A percentile compares a stretch with the other conserved stretches of the same genome.
Evolutionary conservation across 2,888 invertebrate genomes (phyloP).

Genomic region (Latheticus oryzae): DNA sequence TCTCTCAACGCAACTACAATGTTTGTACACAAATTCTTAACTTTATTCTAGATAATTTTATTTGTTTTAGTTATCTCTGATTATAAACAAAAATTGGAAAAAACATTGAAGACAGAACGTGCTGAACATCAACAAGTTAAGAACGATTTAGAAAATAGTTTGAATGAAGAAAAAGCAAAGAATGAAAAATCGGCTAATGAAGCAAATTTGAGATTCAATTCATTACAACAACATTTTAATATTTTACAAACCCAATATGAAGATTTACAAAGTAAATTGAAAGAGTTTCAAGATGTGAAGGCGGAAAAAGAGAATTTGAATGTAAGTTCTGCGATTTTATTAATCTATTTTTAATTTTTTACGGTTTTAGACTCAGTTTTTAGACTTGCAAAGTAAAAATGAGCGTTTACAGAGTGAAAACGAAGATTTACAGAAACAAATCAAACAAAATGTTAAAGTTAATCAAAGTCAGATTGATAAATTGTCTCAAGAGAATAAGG

Average conservation of each 20-base stretch:
- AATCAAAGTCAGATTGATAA: conserved; percentile 55
- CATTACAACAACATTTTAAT: conserved; percentile 70
- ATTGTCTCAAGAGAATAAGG: conserved; percentile 56
- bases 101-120: conserved; percentile 69
- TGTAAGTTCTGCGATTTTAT: conserved; percentile 54
- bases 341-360: conserved; percentile 14
- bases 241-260: conserved; percentile 67
- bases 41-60: conserved; percentile 1
- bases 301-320: conserved; percentile 63
- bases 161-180: conserved; percentile 67
- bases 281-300: conserved; percentile 63
- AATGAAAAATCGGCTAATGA: conserved; percentile 68
- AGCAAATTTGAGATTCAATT: conserved; percentile 67
- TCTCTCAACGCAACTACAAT: conserved; percentile 70
- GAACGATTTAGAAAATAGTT: conserved; percentile 65
- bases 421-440: conserved; percentile 28
- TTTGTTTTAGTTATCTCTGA: conserved; percentile 68
- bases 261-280: conserved; percentile 67
- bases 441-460: conserved; percentile 5
- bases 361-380: conserved; percentile 59
- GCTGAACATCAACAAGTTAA: conserved; percentile 68
- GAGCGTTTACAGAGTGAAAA: conserved; percentile 56
- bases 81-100: conserved; percentile 70
- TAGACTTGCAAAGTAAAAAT: conserved; percentile 59
- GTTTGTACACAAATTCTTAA: conserved; percentile 55